Evolutionary conservation across 2,888 invertebrate species (phyloP).

Genomic region (Pherbina coryleti): DNA sequence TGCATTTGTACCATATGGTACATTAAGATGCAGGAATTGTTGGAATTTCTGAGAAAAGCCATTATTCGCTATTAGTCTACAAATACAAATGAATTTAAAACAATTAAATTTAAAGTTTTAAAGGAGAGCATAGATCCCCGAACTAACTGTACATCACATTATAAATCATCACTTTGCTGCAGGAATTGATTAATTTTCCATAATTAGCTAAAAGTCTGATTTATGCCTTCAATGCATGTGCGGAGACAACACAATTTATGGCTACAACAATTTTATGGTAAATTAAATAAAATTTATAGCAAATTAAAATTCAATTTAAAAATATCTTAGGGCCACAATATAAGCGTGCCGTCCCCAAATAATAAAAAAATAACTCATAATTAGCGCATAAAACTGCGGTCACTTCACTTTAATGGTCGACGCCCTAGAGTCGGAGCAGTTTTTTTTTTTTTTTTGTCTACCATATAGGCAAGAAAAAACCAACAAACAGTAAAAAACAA

Average conservation of each 20-base stretch:
- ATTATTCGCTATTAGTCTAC: not conserved
- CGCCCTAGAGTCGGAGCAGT: not conserved
- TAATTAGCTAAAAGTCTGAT: not conserved
- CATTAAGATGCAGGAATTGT: constrained; percentile 1
- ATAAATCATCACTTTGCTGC: not conserved
- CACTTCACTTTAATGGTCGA: constrained; percentile 49
- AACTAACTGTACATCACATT: not conserved
- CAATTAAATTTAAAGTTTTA: not conserved
- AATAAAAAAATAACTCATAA: constrained; percentile 7
- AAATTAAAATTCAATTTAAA: constrained; percentile 34
- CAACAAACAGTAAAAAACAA: not conserved
- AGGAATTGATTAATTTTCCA: not conserved
- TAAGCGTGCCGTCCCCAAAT: not conserved
- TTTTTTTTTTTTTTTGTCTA: too few species aligned
- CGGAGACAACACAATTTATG: not conserved
- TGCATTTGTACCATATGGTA: constrained; percentile 15
- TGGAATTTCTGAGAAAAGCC: not conserved
- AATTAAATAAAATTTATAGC: constrained; percentile 14
- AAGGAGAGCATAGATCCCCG: not conserved
- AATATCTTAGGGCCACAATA: not conserved
- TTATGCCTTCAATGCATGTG: not conserved
- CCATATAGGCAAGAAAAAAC: not conserved
- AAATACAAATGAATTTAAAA: not conserved
- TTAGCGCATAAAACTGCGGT: constrained; percentile 26
- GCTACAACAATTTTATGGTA: not conserved